These are phyloP conservation scores for Gandaritis pyraliata DNA, from an alignment of 2,888 invertebrate genomes.

Conservation along the genomic window DNA sequence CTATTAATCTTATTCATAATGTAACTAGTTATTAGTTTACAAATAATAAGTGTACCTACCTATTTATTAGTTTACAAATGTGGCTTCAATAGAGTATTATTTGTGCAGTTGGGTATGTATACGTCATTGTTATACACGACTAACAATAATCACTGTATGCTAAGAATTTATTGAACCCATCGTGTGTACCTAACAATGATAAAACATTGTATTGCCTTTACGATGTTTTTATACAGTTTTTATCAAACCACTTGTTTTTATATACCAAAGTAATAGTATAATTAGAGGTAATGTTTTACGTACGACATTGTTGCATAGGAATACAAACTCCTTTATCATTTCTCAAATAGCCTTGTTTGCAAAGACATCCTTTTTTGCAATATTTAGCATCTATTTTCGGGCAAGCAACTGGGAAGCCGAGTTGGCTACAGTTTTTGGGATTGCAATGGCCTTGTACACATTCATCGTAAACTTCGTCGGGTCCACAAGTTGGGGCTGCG, in stretches of 20 bases:
- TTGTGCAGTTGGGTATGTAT: background rate
- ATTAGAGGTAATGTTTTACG: conserved; percentile 23
- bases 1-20: no score
- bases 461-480: conserved; percentile 43
- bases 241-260: background rate
- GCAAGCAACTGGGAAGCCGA: conserved; percentile 45
- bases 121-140: background rate
- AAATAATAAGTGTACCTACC: no score
- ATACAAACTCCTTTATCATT: conserved; percentile 46
- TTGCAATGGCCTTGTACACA: conserved; percentile 43
- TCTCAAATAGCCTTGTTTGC: conserved; percentile 42
- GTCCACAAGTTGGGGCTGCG: conserved; percentile 40
- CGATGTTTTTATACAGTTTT: background rate
- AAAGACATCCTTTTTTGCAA: conserved; percentile 47
- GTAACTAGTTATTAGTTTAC: no score
- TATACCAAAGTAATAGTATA: background rate
- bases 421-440: conserved; percentile 44
- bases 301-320: conserved; percentile 45
- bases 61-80: no score
- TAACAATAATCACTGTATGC: background rate
- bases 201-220: background rate
- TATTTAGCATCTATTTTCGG: conserved; percentile 29
- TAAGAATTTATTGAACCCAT: conserved; percentile 9
- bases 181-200: background rate
- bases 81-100: background rate